Evolutionary conservation across 2,797 vertebrate genomes (phyloP).

Genomic region (Hydrolagus colliei): DNA sequence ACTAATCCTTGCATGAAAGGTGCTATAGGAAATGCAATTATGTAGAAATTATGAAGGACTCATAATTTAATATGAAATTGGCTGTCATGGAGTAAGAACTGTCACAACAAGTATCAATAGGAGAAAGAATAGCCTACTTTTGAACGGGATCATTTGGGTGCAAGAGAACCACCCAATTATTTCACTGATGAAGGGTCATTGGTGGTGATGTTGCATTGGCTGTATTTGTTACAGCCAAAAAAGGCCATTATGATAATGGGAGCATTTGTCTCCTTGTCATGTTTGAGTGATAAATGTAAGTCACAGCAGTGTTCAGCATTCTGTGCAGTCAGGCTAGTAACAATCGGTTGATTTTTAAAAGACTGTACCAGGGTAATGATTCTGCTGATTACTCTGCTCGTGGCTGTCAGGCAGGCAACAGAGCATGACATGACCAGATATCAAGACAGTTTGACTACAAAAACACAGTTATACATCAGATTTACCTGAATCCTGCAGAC

Average conservation of each 20-base stretch:
- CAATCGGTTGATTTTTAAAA: neutral
- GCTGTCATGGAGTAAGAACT: no score
- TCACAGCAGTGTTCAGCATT: neutral
- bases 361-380: neutral
- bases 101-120: neutral
- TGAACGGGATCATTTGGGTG: no score
- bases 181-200: neutral
- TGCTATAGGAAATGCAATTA: no score
- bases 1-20: no score
- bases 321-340: neutral
- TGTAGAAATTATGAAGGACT: no score
- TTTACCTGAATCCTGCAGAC: neutral
- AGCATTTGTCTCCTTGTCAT: neutral
- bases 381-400: neutral
- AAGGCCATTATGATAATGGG: neutral
- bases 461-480: neutral
- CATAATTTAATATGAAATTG: no score
- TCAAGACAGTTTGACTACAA: neutral
- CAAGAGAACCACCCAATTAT: neutral
- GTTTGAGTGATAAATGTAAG: neutral
- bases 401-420: neutral
- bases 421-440: neutral
- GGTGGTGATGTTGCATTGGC: neutral
- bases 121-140: neutral
- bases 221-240: neutral